Conservation (phyloP, 2,888 invertebrate genomes). For the Acheta domesticus region DNA sequence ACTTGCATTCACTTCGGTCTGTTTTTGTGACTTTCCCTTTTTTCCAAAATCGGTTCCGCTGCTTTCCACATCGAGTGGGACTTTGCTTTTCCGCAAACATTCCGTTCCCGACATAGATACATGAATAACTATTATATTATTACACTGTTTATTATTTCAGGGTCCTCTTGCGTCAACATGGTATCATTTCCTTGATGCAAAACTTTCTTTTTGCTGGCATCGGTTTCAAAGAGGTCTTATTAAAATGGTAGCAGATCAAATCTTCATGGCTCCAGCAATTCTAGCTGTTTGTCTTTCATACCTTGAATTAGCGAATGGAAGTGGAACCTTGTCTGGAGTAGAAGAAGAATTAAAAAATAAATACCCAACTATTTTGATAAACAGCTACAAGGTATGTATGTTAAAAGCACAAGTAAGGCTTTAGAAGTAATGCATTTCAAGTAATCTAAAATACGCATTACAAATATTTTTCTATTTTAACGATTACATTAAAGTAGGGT, state of each 20-base stretch:
- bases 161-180: background rate
- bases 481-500: too few relatives aligned
- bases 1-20: too few relatives aligned
- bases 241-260: background rate
- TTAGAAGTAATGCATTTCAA: too few relatives aligned
- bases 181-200: background rate
- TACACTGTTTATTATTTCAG: background rate
- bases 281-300: background rate
- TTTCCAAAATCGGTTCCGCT: too few relatives aligned
- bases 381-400: background rate
- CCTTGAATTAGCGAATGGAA: background rate
- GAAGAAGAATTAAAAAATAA: background rate
- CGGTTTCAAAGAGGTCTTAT: background rate
- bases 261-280: background rate
- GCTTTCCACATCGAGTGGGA: too few relatives aligned
- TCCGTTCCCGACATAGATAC: too few relatives aligned
- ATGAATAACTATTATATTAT: too few relatives aligned
- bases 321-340: background rate
- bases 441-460: too few relatives aligned
- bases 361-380: background rate
- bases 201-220: background rate
- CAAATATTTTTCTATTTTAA: too few relatives aligned
- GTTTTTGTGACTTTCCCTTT: too few relatives aligned
- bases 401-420: too few relatives aligned
- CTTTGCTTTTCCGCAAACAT: too few relatives aligned